phyloP scores from a whole-genome alignment of 2,797 vertebrate species.

The Chromobotia macracanthus region DNA sequence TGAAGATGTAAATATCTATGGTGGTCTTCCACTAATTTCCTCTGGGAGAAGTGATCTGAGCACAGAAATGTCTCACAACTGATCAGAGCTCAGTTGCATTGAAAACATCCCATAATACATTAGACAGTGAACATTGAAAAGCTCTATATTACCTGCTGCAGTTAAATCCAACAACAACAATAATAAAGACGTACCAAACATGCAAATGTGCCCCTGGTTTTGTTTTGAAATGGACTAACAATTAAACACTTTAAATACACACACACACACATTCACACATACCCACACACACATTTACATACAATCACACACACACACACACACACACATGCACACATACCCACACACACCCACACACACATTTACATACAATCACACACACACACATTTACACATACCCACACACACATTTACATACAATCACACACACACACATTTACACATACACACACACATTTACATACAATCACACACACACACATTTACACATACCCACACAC shows the following conservation, averaged over 20 bases:
- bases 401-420: too few species aligned
- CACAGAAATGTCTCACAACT: constrained; percentile 26
- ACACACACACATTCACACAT: too few species aligned
- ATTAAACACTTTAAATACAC: constrained; percentile 35
- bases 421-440: too few species aligned
- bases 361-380: too few species aligned
- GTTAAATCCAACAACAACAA: too few species aligned
- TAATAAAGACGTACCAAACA: constrained; percentile 3
- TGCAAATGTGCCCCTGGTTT: neutral
- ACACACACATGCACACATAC: too few species aligned
- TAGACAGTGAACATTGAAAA: neutral
- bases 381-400: too few species aligned
- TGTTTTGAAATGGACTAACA: constrained; percentile 17
- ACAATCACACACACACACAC: too few species aligned
- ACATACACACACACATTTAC: neutral
- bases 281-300: too few species aligned
- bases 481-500: neutral
- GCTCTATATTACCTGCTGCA: neutral
- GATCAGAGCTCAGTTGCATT: constrained; percentile 28
- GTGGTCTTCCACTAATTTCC: constrained; percentile 74
- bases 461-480: neutral
- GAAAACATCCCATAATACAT: constrained; percentile 1
- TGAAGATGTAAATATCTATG: constrained; percentile 73
- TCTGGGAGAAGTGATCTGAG: constrained; percentile 60
- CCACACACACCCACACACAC: too few species aligned